These are phyloP conservation scores for Acrocyrtus sp. DNA, from an alignment of 2,888 invertebrate genomes.

Conservation along the genomic window DNA sequence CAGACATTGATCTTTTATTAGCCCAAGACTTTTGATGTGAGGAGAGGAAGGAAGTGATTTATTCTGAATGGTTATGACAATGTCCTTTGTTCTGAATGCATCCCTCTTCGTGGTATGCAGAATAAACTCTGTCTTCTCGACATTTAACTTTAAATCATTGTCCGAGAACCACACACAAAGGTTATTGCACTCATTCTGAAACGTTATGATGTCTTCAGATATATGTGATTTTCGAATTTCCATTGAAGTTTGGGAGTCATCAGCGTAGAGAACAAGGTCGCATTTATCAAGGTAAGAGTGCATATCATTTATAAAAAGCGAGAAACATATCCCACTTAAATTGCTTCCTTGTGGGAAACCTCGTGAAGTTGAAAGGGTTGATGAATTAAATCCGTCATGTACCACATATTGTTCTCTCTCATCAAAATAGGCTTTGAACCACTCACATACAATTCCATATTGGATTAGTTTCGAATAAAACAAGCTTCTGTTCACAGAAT, in stretches of 20 bases:
- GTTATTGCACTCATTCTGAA: constrained; percentile 8
- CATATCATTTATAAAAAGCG: constrained; percentile 20
- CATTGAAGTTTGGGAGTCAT: constrained; percentile 5
- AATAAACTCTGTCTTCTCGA: constrained; percentile 5
- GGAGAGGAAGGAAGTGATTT: neutral
- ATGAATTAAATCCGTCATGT: neutral
- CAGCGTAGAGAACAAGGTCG: constrained; percentile 5
- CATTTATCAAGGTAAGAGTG: neutral
- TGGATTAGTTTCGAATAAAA: constrained; percentile 4
- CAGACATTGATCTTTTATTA: constrained; percentile 10
- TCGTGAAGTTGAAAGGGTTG: neutral
- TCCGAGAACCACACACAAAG: neutral
- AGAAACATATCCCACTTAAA: neutral
- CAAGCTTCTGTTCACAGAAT: constrained; percentile 3
- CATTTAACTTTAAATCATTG: constrained; percentile 10
- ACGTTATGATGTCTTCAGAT: neutral
- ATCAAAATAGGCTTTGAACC: constrained; percentile 1
- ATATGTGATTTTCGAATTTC: neutral
- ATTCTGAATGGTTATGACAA: neutral
- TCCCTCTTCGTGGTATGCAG: neutral
- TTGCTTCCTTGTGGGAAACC: constrained; percentile 11
- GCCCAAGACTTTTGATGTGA: constrained; percentile 17
- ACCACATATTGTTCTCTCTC: constrained; percentile 13
- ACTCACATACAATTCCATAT: constrained; percentile 3
- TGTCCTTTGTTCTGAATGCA: neutral